Percentiles rank a stretch among this genome's conserved stretches.
Evolutionary conservation across 2,888 invertebrate genomes (phyloP).

Genomic region (Criorhina ranunculi): DNA sequence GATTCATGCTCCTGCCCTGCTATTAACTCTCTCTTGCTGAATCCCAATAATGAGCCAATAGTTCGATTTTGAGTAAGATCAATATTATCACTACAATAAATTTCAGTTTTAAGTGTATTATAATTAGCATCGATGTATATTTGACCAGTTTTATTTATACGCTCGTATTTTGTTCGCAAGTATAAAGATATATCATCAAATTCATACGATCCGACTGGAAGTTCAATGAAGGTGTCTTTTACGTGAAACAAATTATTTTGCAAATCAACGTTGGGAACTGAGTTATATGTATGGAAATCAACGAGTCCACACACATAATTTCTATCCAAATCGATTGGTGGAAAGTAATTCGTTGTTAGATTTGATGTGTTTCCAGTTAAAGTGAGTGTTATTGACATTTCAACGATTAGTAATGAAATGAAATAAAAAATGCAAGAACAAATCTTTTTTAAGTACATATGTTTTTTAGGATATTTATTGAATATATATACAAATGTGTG

Average conservation of each 20-base stretch:
- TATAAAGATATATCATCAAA: constrained; percentile 78
- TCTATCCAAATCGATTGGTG: constrained; percentile 59
- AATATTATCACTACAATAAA: too few relatives aligned
- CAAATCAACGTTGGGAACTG: constrained; percentile 80
- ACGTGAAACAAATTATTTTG: constrained; percentile 80
- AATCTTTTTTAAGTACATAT: too few relatives aligned
- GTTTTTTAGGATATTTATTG: too few relatives aligned
- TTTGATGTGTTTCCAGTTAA: constrained; percentile 77
- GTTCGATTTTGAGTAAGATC: too few relatives aligned
- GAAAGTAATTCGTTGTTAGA: constrained; percentile 72
- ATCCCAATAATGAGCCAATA: constrained; percentile 38
- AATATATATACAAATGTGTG: too few relatives aligned
- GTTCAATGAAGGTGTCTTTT: constrained; percentile 76
- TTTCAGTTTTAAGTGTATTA: constrained; percentile 28
- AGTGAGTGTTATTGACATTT: constrained; percentile 78
- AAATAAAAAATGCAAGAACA: neutral
- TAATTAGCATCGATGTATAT: constrained; percentile 45
- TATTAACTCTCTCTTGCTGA: constrained; percentile 49
- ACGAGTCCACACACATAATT: constrained; percentile 80
- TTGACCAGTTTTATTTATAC: neutral
- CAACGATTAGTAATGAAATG: neutral
- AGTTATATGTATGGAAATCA: constrained; percentile 77
- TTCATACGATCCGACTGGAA: constrained; percentile 81
- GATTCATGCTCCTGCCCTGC: constrained; percentile 77
- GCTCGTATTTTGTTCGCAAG: constrained; percentile 11